A percentile compares a stretch with the other conserved stretches of the same genome.
Conservation (phyloP, 2,113 vertebrate species). For the Ploceus nigricollis region DNA sequence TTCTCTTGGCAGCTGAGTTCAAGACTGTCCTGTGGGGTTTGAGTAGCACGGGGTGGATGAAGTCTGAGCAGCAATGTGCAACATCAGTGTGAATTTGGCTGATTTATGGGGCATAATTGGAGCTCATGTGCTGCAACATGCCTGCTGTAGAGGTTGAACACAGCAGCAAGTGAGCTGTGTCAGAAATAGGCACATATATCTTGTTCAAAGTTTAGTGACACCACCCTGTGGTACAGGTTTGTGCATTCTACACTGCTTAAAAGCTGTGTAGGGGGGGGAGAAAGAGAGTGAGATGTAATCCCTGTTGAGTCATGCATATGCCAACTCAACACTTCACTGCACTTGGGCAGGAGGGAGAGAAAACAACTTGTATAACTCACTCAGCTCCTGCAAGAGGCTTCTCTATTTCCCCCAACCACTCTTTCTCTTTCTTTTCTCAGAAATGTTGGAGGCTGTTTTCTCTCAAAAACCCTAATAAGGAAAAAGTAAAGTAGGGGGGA, state of each 20-base stretch:
- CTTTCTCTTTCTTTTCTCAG: neutral
- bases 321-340: neutral
- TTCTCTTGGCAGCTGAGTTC: neutral
- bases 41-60: neutral
- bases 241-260: neutral
- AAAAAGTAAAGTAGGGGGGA: accelerated
- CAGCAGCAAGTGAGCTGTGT: neutral
- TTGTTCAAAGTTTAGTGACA: neutral
- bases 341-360: neutral
- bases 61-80: neutral
- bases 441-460: neutral
- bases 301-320: neutral
- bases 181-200: neutral
- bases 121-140: neutral
- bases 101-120: neutral
- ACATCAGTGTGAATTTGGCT: neutral
- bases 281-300: neutral
- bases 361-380: neutral
- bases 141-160: neutral
- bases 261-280: neutral
- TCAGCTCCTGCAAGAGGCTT: neutral
- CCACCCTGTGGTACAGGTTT: neutral
- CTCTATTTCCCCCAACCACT: neutral
- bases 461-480: neutral
- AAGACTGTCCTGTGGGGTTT: neutral